phyloP scores from a whole-genome alignment of 2,113 vertebrate species.

The Oostethus manadensis region DNA sequence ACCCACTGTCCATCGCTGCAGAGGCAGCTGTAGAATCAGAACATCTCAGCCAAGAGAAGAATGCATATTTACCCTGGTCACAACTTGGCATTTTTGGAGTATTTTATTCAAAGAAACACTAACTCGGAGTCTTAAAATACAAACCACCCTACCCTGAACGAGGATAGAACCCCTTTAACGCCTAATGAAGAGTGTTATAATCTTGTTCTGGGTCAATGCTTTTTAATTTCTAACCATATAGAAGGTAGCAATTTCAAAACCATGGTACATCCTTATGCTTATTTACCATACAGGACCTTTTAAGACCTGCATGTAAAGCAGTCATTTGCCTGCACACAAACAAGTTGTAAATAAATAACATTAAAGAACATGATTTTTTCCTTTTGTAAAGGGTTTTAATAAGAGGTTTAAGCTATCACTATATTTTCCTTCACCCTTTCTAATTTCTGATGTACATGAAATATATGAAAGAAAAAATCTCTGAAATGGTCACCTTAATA shows the following conservation, averaged over 20 bases:
- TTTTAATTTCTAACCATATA: slow-evolving; percentile 25
- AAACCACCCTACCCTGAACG: not conserved
- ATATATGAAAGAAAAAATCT: slow-evolving; percentile 51
- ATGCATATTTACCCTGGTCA: no score
- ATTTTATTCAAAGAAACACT: slow-evolving; percentile 1
- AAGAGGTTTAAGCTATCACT: slow-evolving; percentile 63
- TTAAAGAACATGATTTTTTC: slow-evolving; percentile 62
- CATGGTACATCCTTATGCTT: slow-evolving; percentile 19
- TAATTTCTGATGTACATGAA: slow-evolving; percentile 62
- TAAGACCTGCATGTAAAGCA: slow-evolving; percentile 36
- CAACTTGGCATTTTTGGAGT: no score
- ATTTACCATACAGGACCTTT: slow-evolving; percentile 2
- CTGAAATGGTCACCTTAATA: slow-evolving; percentile 60
- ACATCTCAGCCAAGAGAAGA: no score
- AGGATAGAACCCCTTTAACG: slow-evolving; percentile 2
- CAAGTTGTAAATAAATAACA: slow-evolving; percentile 55
- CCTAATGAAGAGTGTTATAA: slow-evolving; percentile 22
- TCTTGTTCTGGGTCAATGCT: slow-evolving; percentile 11
- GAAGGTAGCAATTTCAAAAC: slow-evolving; percentile 41
- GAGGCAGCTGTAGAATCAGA: no score
- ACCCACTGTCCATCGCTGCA: no score
- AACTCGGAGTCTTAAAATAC: no score
- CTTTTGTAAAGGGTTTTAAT: slow-evolving; percentile 67
- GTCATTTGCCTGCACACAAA: slow-evolving; percentile 21
- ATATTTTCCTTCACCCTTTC: slow-evolving; percentile 58